Evolutionary conservation across 1,140 invertebrate species (phyloP).

Genomic region (Anastrepha ludens): DNA sequence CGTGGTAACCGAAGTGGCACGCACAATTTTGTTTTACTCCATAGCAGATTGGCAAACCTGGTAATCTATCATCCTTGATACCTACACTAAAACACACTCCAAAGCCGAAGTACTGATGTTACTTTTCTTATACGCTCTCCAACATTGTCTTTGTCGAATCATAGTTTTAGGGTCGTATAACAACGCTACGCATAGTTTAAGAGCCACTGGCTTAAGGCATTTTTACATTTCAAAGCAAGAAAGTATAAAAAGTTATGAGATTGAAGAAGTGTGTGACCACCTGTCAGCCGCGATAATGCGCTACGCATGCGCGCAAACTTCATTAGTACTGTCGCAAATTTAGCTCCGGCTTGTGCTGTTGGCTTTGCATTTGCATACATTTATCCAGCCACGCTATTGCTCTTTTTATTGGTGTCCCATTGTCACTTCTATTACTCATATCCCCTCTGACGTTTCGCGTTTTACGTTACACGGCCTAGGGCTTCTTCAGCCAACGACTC

Average conservation of each 20-base stretch:
- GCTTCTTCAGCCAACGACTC: background rate
- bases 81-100: no score
- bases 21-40: no score
- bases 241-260: background rate
- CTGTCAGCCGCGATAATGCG: background rate
- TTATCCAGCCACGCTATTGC: background rate
- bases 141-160: no score
- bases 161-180: no score
- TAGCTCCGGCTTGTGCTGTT: background rate
- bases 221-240: background rate
- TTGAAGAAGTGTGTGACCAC: background rate
- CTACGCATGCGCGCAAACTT: background rate
- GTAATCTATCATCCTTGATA: no score
- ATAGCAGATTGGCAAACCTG: no score
- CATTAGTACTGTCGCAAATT: constrained; percentile 16
- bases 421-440: constrained; percentile 2
- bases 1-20: no score
- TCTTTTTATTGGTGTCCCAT: background rate
- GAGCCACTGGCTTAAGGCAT: no score
- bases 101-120: no score
- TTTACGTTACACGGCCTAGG: background rate
- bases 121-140: no score
- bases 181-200: no score
- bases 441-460: background rate
- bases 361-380: background rate